Conservation (phyloP, 1,140 invertebrate genomes). For the Drosophila equinoxialis region DNA sequence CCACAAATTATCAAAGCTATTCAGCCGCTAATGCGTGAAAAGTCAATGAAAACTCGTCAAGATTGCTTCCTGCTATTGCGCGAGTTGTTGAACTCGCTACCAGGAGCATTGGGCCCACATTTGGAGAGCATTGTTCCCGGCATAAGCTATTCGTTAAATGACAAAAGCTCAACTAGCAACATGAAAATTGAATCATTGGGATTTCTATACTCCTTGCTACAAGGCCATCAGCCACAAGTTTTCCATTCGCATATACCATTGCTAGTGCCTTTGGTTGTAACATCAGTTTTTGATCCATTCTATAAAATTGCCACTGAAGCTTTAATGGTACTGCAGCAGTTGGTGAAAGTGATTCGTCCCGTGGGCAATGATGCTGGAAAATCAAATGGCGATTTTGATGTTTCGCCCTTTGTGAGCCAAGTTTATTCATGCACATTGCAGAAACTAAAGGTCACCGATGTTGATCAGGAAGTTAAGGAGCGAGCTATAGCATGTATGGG, state of each 20-base stretch:
- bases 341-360: conserved; percentile 97
- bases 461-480: conserved; percentile 99
- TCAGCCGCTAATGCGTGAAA: conserved; percentile 95
- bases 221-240: conserved; percentile 90
- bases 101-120: conserved; percentile 93
- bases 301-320: conserved; percentile 99
- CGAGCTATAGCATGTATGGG: conserved; percentile 98
- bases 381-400: conserved; percentile 86
- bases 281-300: conserved; percentile 96
- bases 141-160: conserved; percentile 95
- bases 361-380: conserved; percentile 85
- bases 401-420: conserved; percentile 89
- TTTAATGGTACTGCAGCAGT: conserved; percentile 94
- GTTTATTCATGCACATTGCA: conserved; percentile 94
- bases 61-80: conserved; percentile 95
- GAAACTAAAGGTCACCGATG: conserved; percentile 95
- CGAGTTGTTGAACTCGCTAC: conserved; percentile 94
- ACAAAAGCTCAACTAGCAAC: conserved; percentile 97
- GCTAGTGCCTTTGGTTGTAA: conserved; percentile 94
- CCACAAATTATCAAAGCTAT: conserved; percentile 91
- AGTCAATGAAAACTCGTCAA: conserved; percentile 95
- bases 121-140: conserved; percentile 94
- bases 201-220: conserved; percentile 94
- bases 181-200: conserved; percentile 99
- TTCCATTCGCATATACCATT: conserved; percentile 92